Evolutionary conservation across 2,113 vertebrate genomes (phyloP).

Genomic region (Brienomyrus brachyistius): DNA sequence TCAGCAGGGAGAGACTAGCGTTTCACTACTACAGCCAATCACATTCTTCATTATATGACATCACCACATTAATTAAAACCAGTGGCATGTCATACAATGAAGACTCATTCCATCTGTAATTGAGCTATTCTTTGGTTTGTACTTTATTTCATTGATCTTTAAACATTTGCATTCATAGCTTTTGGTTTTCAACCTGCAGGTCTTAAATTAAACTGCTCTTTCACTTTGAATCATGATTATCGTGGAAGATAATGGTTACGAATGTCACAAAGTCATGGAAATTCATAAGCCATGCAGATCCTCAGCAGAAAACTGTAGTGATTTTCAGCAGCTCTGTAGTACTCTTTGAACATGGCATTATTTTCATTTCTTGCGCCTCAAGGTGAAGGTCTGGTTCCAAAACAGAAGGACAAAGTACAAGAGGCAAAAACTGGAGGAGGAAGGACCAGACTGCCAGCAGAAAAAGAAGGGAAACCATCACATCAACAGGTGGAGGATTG

Average conservation of each 20-base stretch:
- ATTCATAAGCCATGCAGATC: background rate
- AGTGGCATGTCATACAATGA: too few species aligned
- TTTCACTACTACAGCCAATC: too few species aligned
- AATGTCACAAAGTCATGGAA: background rate
- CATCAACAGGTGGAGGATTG: conserved; percentile 75
- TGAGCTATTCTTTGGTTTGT: background rate
- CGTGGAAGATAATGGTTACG: background rate
- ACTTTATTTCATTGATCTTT: background rate
- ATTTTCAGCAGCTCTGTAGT: background rate
- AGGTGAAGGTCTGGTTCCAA: conserved; percentile 82
- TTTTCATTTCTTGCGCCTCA: background rate
- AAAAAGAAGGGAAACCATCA: conserved; percentile 79
- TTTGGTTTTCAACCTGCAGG: background rate
- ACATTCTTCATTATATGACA: too few species aligned
- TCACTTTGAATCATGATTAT: background rate
- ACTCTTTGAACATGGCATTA: background rate
- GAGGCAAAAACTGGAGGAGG: conserved; percentile 76
- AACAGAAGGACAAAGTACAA: conserved; percentile 77
- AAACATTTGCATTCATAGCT: background rate
- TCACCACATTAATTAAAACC: too few species aligned
- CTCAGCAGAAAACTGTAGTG: background rate
- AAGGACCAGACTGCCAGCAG: conserved; percentile 71
- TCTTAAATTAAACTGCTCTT: background rate
- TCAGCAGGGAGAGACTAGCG: too few species aligned
- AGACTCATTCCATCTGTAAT: background rate